These are phyloP conservation scores for Pseudomyrmex cubaensis DNA, from an alignment of 1,140 invertebrate species.

Conservation along the genomic window DNA sequence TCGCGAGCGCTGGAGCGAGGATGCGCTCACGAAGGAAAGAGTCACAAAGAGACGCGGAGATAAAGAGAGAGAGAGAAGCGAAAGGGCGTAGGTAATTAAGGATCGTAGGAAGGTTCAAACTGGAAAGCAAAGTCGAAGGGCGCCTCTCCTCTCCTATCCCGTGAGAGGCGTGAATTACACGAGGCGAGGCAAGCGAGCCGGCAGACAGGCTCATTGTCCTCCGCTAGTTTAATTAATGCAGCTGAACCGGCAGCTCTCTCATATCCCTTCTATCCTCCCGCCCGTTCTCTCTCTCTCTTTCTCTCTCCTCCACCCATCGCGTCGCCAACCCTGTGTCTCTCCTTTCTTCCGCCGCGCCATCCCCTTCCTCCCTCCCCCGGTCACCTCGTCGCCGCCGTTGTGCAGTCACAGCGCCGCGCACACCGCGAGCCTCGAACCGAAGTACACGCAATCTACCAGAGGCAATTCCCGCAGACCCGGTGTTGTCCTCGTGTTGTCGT, in stretches of 20 bases:
- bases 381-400: background rate
- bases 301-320: background rate
- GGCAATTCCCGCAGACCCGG: slow-evolving; percentile 25
- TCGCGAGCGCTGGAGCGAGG: background rate
- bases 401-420: slow-evolving; percentile 50
- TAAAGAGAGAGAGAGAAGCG: slow-evolving; percentile 46
- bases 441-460: slow-evolving; percentile 30
- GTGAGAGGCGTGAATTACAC: slow-evolving; percentile 81
- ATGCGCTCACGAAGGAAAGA: slow-evolving; percentile 7
- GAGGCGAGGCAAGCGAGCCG: slow-evolving; percentile 76
- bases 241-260: slow-evolving; percentile 72
- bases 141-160: slow-evolving; percentile 52
- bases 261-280: slow-evolving; percentile 51
- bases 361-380: slow-evolving; percentile 5
- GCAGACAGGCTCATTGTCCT: slow-evolving; percentile 83
- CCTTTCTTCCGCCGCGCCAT: slow-evolving; percentile 20
- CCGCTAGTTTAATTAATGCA: slow-evolving; percentile 85
- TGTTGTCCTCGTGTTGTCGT: slow-evolving; percentile 25
- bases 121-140: slow-evolving; percentile 76
- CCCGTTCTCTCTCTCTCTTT: slow-evolving; percentile 11
- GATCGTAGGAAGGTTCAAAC: slow-evolving; percentile 74
- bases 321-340: slow-evolving; percentile 22
- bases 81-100: slow-evolving; percentile 72
- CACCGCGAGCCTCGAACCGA: slow-evolving; percentile 21
- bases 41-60: background rate